Evolutionary conservation across 2,113 vertebrate genomes (phyloP).

Genomic region (human): GRCh38 chr2:143348001-143348500

Average conservation of each 20-base stretch:
- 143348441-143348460: slow-evolving; percentile 50
- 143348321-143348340: slow-evolving; percentile 84
- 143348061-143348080: slow-evolving; percentile 39
- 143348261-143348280: slow-evolving; percentile 87
- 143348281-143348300: slow-evolving; percentile 87
- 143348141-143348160: slow-evolving; percentile 29
- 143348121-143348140: slow-evolving; percentile 55
- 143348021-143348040: slow-evolving; percentile 69
- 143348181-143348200: slow-evolving; percentile 55
- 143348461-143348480: slow-evolving; percentile 59
- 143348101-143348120: slow-evolving; percentile 59
- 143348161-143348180: slow-evolving; percentile 69
- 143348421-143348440: slow-evolving; percentile 61
- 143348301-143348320: slow-evolving; percentile 89
- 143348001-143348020: slow-evolving; percentile 70
- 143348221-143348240: slow-evolving; percentile 74
- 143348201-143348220: slow-evolving; percentile 75
- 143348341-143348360: slow-evolving; percentile 80
- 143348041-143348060: slow-evolving; percentile 39
- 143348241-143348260: slow-evolving; percentile 84
- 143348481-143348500: slow-evolving; percentile 64
- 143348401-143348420: slow-evolving; percentile 81
- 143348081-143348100: neutral
- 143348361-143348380: slow-evolving; percentile 78
- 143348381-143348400: slow-evolving; percentile 83